Base-by-base conservation (phyloP, 2,797 vertebrate species). In the Centropyge bicolor region DNA sequence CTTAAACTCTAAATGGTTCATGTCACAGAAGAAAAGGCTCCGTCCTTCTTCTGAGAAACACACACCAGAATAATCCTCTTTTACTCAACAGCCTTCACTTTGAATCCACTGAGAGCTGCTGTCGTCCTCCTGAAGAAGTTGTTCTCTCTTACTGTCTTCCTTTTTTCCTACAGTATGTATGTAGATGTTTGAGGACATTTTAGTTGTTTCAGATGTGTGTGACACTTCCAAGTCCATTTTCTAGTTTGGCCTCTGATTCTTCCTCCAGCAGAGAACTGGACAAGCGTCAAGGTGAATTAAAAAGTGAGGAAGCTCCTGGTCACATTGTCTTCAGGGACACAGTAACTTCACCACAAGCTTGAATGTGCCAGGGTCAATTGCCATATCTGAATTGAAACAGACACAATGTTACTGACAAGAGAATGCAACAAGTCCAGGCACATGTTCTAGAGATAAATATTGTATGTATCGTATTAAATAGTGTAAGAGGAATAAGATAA, bases 11-110 rank as follows among this genome's bases (percentile, higher is more conserved):
- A 40, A 69, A 55, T 36, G 19, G 54, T 59, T 63, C 36, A 27
- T 41, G 63, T 52, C 43, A 52, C 24, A 38, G 63, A n/a, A 36
- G 46, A 68, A 86, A 61, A 65, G 40, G 7, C 65, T 55, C 35
- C 6, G 4, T 61, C 48, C 22, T 55, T 62, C 40, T 1, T 5
- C 45, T 48, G 17, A 40, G 22, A 63, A 35, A 68, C 22, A 41
- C 45, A 73, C n/a, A 43, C 40, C 19, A 41, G n/a, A 35, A 24
- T 63, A 19, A 51, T 68, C 51, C 36, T 57, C 49, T 67, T 24
- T 27, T 12, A 20, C 62, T 38, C 7, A 9, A 38, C 11, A n/a
- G 46, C 36, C 55, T 60, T 54, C 59, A 24, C 36, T n/a, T 2
- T 75, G 43, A 71, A 12, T 54, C 36, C 27, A 13, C 16, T 1